phyloP scores from a whole-genome alignment of 2,888 invertebrate genomes.

The Lithosia quadra region DNA sequence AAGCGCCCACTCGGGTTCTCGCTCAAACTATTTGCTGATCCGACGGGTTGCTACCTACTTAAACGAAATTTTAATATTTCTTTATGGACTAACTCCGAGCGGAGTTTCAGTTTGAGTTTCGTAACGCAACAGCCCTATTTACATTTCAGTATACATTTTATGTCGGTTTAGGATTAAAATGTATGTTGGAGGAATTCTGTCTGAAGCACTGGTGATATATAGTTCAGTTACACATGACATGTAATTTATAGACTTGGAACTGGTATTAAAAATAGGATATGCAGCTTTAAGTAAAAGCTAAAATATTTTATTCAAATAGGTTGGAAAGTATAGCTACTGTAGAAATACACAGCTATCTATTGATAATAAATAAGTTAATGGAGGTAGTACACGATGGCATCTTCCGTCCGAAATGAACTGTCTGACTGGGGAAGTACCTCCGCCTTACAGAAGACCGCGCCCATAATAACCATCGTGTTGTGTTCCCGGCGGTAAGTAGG shows the following conservation, averaged over 20 bases:
- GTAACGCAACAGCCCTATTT: background rate
- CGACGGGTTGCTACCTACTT: constrained; percentile 13
- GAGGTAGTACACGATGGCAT: too few relatives aligned
- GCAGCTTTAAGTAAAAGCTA: too few relatives aligned
- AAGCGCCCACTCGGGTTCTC: constrained; percentile 6
- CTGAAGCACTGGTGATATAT: background rate
- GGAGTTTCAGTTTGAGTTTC: constrained; percentile 14
- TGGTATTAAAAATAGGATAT: background rate
- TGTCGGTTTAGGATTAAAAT: background rate
- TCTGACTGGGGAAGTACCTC: too few relatives aligned
- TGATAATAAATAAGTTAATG: too few relatives aligned
- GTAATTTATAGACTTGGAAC: background rate
- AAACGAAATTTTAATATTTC: constrained; percentile 34
- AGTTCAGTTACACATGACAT: background rate
- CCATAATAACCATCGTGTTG: too few relatives aligned
- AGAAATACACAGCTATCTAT: too few relatives aligned
- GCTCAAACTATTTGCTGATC: constrained; percentile 43
- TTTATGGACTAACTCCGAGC: constrained; percentile 10
- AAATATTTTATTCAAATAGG: too few relatives aligned
- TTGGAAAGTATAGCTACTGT: too few relatives aligned
- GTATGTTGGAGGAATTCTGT: background rate
- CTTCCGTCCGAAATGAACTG: too few relatives aligned
- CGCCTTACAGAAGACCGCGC: too few relatives aligned
- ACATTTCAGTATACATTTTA: constrained; percentile 6
- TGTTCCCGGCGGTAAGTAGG: too few relatives aligned